A percentile compares a stretch with the other conserved stretches of the same genome.
Conservation (phyloP, 2,797 vertebrate species). For the Bovichtus variegatus region DNA sequence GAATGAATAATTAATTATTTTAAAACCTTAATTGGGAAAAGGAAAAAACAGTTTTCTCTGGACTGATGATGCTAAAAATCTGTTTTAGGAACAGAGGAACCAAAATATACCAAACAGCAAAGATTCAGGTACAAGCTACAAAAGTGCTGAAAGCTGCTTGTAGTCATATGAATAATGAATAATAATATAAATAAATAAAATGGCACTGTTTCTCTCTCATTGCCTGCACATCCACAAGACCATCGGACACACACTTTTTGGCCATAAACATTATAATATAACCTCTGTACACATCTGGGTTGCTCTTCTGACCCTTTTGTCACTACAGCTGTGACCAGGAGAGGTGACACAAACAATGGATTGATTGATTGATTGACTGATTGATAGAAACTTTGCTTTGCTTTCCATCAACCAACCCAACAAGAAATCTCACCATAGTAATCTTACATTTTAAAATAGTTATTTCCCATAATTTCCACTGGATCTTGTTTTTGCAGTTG, state of each 20-base stretch:
- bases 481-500: not conserved
- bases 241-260: not conserved
- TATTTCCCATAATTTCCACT: not conserved
- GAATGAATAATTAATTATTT: not conserved
- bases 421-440: not conserved
- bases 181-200: not conserved
- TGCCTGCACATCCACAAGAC: not conserved
- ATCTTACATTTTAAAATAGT: not conserved
- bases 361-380: too few relatives aligned
- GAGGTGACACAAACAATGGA: not conserved
- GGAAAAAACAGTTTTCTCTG: not conserved
- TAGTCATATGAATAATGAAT: slow-evolving; percentile 12
- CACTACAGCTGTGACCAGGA: not conserved
- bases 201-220: not conserved
- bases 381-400: not conserved
- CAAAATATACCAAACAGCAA: not conserved
- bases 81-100: not conserved
- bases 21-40: not conserved
- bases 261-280: not conserved
- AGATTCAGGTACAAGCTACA: not conserved
- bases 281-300: not conserved
- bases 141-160: not conserved
- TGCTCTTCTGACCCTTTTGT: not conserved
- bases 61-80: not conserved
- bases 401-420: not conserved